phyloP scores from a whole-genome alignment of 2,888 invertebrate species.

The Eurytoma californica region DNA sequence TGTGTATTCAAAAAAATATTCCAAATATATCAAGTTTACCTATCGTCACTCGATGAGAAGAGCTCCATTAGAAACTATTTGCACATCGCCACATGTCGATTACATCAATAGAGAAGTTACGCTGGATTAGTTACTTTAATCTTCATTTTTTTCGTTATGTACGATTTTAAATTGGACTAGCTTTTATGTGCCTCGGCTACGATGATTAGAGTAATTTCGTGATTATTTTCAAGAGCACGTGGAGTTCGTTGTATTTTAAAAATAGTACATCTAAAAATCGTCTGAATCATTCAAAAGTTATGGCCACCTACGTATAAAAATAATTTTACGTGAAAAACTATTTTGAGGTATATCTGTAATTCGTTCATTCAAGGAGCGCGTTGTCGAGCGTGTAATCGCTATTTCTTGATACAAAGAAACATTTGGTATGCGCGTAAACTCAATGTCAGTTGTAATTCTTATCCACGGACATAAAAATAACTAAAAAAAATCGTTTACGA shows the following conservation, averaged over 20 bases:
- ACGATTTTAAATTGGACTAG: too few relatives aligned
- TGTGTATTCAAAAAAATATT: too few relatives aligned
- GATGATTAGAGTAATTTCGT: background rate
- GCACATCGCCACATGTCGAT: too few relatives aligned
- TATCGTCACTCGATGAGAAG: too few relatives aligned
- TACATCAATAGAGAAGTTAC: too few relatives aligned
- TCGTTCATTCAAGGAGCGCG: slow-evolving; percentile 1
- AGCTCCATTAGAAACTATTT: too few relatives aligned
- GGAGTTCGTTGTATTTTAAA: slow-evolving; percentile 22
- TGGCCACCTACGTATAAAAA: slow-evolving; percentile 23
- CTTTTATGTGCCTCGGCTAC: background rate
- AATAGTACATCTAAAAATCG: slow-evolving; percentile 33
- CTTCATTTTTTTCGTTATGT: too few relatives aligned
- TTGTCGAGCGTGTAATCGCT: background rate
- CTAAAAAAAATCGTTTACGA: too few relatives aligned
- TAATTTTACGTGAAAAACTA: slow-evolving; percentile 36
- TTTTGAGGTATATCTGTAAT: slow-evolving; percentile 20
- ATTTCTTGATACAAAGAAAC: slow-evolving; percentile 1
- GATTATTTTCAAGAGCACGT: background rate
- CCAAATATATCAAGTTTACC: too few relatives aligned
- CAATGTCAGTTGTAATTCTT: too few relatives aligned
- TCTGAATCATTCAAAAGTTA: slow-evolving; percentile 40
- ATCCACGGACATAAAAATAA: too few relatives aligned
- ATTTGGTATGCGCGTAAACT: background rate
- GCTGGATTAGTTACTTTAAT: too few relatives aligned